Evolutionary conservation across 64 coral and sea anemone species (phyloP).

Genomic region (Montipora foliosa): DNA sequence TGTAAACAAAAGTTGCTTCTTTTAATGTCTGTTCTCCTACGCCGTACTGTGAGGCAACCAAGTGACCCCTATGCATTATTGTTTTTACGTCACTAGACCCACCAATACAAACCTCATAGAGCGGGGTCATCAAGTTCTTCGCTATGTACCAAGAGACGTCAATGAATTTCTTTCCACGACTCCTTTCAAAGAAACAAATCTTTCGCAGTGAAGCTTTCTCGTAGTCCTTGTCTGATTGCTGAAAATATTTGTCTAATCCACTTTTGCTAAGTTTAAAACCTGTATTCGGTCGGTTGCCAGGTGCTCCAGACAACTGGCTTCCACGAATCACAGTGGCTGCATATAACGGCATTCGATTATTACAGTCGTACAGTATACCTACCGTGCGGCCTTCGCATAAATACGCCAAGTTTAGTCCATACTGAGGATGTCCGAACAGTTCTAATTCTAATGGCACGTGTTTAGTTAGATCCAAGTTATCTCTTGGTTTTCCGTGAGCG

Average conservation of each 20-base stretch:
- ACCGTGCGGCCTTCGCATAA: constrained; percentile 1
- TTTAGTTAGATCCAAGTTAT: no score
- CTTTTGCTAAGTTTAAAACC: background rate
- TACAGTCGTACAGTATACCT: constrained; percentile 22
- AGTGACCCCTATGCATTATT: background rate
- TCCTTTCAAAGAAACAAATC: background rate
- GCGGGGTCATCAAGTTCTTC: background rate
- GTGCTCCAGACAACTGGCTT: background rate
- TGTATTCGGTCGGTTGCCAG: background rate
- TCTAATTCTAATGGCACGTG: background rate
- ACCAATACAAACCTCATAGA: background rate
- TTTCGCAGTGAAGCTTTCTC: background rate
- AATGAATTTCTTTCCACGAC: background rate
- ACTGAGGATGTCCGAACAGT: background rate
- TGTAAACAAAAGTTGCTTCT: constrained; percentile 16
- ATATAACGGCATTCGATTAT: constrained; percentile 9
- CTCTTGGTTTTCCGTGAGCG: background rate
- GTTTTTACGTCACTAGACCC: background rate
- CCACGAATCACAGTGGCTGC: constrained; percentile 1
- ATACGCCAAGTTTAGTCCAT: background rate
- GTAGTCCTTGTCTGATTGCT: background rate
- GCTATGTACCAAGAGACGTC: background rate
- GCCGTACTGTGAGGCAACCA: constrained; percentile 20
- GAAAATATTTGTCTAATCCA: background rate
- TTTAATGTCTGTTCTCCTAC: background rate